A percentile compares a stretch with the other conserved stretches of the same genome.
phyloP scores from a whole-genome alignment of 2,113 vertebrate species.

The Apistogramma diplotaenia region DNA sequence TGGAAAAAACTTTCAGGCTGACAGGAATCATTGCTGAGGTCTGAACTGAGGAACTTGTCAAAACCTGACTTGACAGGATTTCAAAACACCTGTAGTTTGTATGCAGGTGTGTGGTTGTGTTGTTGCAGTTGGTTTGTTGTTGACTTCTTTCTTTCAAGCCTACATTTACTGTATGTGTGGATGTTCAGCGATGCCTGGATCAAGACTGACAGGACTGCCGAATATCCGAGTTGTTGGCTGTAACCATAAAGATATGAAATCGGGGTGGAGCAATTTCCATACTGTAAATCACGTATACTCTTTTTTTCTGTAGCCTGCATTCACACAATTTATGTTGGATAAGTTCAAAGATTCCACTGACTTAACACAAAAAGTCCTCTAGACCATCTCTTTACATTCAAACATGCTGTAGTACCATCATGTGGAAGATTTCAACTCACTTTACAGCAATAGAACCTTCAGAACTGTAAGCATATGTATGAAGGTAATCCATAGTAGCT shows the following conservation, averaged over 20 bases:
- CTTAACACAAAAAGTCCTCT: too few species aligned
- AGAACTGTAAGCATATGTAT: too few species aligned
- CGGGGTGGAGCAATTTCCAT: slow-evolving; percentile 42
- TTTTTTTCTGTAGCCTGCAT: slow-evolving; percentile 70
- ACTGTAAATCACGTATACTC: slow-evolving; percentile 76
- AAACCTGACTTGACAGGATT: not conserved
- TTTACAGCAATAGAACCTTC: too few species aligned
- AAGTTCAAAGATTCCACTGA: too few species aligned
- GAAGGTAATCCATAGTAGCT: too few species aligned
- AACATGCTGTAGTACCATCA: too few species aligned
- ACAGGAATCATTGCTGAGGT: not conserved
- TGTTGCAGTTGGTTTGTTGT: too few species aligned
- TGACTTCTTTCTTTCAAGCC: too few species aligned
- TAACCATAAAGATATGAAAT: slow-evolving; percentile 60
- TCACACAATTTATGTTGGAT: not conserved
- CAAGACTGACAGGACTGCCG: slow-evolving; percentile 29
- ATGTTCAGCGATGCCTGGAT: not conserved
- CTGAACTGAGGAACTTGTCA: not conserved
- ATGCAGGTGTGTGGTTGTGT: not conserved
- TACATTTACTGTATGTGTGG: not conserved
- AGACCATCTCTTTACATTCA: too few species aligned
- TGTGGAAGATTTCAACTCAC: too few species aligned
- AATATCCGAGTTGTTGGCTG: slow-evolving; percentile 60
- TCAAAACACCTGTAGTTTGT: not conserved
- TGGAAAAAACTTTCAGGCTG: not conserved